These are phyloP conservation scores for Catagonus wagneri DNA, from an alignment of 2,113 vertebrate species.

Conservation along the genomic window DNA sequence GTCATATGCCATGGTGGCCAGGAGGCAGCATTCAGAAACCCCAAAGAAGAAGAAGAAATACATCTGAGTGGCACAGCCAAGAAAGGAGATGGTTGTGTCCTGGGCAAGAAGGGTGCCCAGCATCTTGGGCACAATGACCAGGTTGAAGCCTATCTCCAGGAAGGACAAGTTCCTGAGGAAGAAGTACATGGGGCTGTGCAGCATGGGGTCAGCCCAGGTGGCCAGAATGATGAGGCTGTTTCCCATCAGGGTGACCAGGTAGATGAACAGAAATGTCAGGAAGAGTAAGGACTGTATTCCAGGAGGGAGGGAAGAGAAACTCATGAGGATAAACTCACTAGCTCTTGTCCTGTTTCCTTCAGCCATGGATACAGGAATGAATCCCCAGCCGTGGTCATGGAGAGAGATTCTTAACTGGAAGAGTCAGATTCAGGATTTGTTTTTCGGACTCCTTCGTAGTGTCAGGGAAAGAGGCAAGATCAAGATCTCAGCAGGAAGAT, in stretches of 20 bases:
- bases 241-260: constrained; percentile 51
- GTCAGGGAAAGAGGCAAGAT: background rate
- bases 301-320: constrained; percentile 64
- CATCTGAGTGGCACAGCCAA: constrained; percentile 65
- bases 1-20: constrained; percentile 76
- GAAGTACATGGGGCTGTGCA: constrained; percentile 68
- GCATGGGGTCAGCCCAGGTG: background rate
- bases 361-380: background rate
- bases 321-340: constrained; percentile 66
- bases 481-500: too few species aligned
- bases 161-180: constrained; percentile 74
- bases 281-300: constrained; percentile 51
- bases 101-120: constrained; percentile 36
- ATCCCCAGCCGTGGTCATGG: background rate
- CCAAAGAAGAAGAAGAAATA: constrained; percentile 65
- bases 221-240: constrained; percentile 71
- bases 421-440: background rate
- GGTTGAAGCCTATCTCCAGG: constrained; percentile 62
- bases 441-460: background rate
- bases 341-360: constrained; percentile 56
- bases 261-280: constrained; percentile 34
- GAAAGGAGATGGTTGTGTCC: constrained; percentile 51
- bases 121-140: constrained; percentile 64
- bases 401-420: background rate
- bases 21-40: constrained; percentile 58